Percentiles rank a stretch among this genome's conserved stretches.
Evolutionary conservation across 2,113 vertebrate genomes (phyloP).

Genomic region (Micromys minutus): DNA sequence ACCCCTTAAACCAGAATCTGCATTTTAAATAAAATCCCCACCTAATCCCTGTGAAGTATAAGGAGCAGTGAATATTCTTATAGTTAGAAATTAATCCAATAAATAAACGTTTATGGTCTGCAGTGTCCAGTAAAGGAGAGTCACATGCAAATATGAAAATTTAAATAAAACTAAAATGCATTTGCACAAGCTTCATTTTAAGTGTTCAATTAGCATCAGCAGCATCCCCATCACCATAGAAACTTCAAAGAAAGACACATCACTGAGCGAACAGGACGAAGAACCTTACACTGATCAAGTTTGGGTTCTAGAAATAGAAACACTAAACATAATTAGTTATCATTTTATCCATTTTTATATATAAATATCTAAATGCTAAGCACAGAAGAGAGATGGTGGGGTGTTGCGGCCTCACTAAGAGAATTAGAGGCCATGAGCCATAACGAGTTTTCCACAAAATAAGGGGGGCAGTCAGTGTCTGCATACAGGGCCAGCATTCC

Average conservation of each 20-base stretch:
- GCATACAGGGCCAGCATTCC: background rate
- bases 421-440: background rate
- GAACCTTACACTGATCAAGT: background rate
- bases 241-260: background rate
- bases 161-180: conserved; percentile 34
- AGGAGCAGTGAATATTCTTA: background rate
- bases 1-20: background rate
- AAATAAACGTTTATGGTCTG: conserved; percentile 10
- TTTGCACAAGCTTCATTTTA: background rate
- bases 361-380: background rate
- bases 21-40: conserved; percentile 16
- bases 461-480: background rate
- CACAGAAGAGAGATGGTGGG: background rate
- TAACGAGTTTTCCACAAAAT: background rate
- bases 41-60: background rate
- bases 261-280: background rate
- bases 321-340: background rate
- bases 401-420: background rate
- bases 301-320: background rate
- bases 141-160: background rate
- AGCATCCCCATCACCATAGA: conserved; percentile 8
- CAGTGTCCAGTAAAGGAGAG: background rate
- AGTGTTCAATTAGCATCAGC: background rate
- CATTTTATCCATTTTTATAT: background rate
- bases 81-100: background rate